Evolutionary conservation across 2,888 invertebrate species (phyloP).

Genomic region (Aspidapion aeneum): DNA sequence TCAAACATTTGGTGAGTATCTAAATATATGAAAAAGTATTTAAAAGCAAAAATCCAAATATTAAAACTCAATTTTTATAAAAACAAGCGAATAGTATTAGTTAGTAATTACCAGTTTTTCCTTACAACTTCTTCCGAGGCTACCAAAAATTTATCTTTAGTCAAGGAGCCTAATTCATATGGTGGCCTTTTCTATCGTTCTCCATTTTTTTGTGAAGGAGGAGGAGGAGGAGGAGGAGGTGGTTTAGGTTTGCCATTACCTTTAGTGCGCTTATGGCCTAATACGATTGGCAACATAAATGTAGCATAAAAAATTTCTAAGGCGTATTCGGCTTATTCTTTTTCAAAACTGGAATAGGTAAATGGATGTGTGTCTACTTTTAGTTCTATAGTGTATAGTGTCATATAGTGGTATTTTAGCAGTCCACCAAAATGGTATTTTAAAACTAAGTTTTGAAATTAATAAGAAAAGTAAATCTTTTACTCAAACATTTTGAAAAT

Average conservation of each 20-base stretch:
- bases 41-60: no score
- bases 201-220: conserved; percentile 29
- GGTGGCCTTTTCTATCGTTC: conserved; percentile 6
- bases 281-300: conserved; percentile 38
- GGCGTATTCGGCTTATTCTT: conserved; percentile 42
- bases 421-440: conserved; percentile 47
- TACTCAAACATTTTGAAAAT: conserved; percentile 54
- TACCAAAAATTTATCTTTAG: neutral
- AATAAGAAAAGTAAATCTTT: conserved; percentile 55
- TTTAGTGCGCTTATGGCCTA: conserved; percentile 19
- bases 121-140: no score
- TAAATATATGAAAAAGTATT: no score
- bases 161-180: neutral
- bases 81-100: no score
- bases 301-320: conserved; percentile 46
- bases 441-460: conserved; percentile 42
- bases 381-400: conserved; percentile 41
- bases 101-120: no score
- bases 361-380: conserved; percentile 39
- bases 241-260: neutral
- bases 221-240: neutral
- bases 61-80: no score
- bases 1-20: no score
- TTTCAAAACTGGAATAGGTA: conserved; percentile 41
- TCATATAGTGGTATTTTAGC: conserved; percentile 49